phyloP scores from a whole-genome alignment of 2,888 invertebrate genomes.

The Chrysolina americana region DNA sequence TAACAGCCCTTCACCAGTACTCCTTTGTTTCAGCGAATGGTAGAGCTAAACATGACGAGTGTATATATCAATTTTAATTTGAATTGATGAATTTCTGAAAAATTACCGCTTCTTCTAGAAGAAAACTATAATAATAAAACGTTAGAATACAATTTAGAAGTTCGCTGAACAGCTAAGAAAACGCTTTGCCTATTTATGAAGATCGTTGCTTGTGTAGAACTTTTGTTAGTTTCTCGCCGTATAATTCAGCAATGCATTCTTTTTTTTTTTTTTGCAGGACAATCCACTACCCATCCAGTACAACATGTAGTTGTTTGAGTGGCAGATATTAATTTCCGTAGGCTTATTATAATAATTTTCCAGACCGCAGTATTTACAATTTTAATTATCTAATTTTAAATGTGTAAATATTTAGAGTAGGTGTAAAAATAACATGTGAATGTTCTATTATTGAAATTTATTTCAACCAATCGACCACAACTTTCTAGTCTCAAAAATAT shows the following conservation, averaged over 20 bases:
- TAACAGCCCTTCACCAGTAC: too few relatives aligned
- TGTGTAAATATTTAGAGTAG: conserved; percentile 17
- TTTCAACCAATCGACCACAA: conserved; percentile 18
- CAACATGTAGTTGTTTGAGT: conserved; percentile 64
- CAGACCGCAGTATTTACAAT: conserved; percentile 20
- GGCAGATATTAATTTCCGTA: conserved; percentile 59
- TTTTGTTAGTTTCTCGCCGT: too few relatives aligned
- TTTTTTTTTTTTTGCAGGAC: conserved; percentile 63
- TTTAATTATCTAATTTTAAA: conserved; percentile 11
- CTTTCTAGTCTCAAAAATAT: conserved; percentile 23
- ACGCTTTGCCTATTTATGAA: background rate
- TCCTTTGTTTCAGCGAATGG: too few relatives aligned
- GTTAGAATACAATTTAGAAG: too few relatives aligned
- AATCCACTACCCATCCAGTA: conserved; percentile 66
- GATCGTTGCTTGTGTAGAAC: background rate
- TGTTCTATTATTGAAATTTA: conserved; percentile 18
- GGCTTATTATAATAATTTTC: conserved; percentile 1
- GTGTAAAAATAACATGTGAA: conserved; percentile 22
- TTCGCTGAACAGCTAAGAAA: too few relatives aligned
- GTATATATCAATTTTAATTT: too few relatives aligned
- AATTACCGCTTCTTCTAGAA: too few relatives aligned
- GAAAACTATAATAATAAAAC: too few relatives aligned
- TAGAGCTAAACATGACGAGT: too few relatives aligned
- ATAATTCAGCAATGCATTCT: background rate
- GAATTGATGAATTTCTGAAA: too few relatives aligned